phyloP scores from a whole-genome alignment of 64 coral and sea anemone species.

The Astreopora myriophthalma region DNA sequence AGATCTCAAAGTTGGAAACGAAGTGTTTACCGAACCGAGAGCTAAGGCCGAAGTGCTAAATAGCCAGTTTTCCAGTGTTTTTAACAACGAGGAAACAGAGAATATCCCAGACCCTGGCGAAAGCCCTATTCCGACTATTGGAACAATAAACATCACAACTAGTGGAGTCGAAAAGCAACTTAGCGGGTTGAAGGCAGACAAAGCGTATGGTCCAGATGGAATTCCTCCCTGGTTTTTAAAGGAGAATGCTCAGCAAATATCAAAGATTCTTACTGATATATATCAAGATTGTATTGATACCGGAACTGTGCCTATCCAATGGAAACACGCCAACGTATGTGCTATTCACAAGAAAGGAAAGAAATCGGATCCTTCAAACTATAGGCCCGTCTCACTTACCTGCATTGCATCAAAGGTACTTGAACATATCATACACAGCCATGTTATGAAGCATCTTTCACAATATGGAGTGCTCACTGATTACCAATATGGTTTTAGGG shows the following conservation, averaged over 20 bases:
- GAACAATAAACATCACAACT: background rate
- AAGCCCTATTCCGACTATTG: slow-evolving; percentile 15
- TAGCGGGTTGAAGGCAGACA: background rate
- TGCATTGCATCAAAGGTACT: slow-evolving; percentile 8
- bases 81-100: background rate
- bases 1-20: slow-evolving; percentile 42
- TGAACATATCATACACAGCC: slow-evolving; percentile 44
- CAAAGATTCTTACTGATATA: slow-evolving; percentile 20
- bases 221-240: slow-evolving; percentile 59
- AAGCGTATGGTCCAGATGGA: slow-evolving; percentile 50
- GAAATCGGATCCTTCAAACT: slow-evolving; percentile 10
- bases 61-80: slow-evolving; percentile 42
- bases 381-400: slow-evolving; percentile 18
- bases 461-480: background rate
- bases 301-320: background rate
- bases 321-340: slow-evolving; percentile 8
- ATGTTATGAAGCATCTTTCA: slow-evolving; percentile 15
- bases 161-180: background rate
- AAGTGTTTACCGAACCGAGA: background rate
- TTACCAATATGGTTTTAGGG: slow-evolving; percentile 17
- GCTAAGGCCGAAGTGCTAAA: slow-evolving; percentile 39
- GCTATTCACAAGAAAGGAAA: background rate
- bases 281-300: background rate
- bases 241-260: background rate
- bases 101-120: slow-evolving; percentile 6